Base-by-base conservation (phyloP, 2,888 invertebrate species). In the Volucella inflata region DNA sequence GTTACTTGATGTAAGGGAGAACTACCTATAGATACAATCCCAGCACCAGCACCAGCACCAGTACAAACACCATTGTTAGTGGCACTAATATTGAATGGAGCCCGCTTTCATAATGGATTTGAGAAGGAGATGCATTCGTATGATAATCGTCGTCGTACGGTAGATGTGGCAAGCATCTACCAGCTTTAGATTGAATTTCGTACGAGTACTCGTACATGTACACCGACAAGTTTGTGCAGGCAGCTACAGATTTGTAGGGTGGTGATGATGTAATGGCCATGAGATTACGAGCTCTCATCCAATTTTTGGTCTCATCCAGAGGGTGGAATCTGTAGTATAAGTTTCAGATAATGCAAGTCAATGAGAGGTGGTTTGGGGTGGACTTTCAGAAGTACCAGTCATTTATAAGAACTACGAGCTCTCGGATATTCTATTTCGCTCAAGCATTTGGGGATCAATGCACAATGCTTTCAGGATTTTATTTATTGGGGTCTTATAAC, bases 401-500 rank as follows among this genome's bases (percentile, higher is more conserved):
- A 44, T 60, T 60, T 40, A 71, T 60, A 40, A 40, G 14, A 50
- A 44, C 17, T 30, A 30, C 30, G 30, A 30, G 6, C 6, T 6
- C 30, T 30, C 30, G 30, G 1, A 6, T 30, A 30, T 30, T 30
- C 30, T 42, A 68, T 59, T 50, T 67, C 42, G 75, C 67, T 59
- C 76, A 68, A 53, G 51, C 62, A 53, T 70, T 30, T 70, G 68
- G 38, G 62, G 46, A 48, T 53, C 46, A 4, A 44, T 30, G 62
- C 44, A 70, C 53, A 55, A 70, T 70, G 44, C 38, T 70, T 30
- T 60, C 14, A 36, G 48, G 64, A 64, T 70, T 77, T 71, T 78
- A 78, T 78, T 78, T 78, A 78, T 78, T 48, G 14, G 8, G 59
- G 40, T 21, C 55, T 71, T 78, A 78, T 78, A 78, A 78, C 71